A percentile compares a stretch with the other conserved stretches of the same genome.
Evolutionary conservation across 2,797 vertebrate genomes (phyloP).

Genomic region (Neopelma chrysocephalum): DNA sequence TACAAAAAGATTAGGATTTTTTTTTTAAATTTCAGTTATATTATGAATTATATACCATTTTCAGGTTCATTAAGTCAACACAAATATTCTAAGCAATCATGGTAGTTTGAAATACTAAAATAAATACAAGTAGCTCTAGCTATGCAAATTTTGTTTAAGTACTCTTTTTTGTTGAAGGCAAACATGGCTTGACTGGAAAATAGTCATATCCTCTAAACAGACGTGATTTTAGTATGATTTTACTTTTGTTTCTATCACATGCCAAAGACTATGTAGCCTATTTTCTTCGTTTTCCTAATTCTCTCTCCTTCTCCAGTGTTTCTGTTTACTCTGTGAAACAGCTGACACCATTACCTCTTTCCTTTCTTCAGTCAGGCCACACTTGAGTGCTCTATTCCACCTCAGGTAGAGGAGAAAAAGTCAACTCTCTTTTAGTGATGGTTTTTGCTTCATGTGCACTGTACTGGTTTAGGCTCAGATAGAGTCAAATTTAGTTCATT

Average conservation of each 20-base stretch:
- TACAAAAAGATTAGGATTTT: background rate
- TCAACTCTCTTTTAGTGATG: background rate
- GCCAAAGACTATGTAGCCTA: background rate
- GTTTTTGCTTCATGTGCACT: background rate
- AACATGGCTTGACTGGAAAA: background rate
- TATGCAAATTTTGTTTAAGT: background rate
- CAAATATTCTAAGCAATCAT: background rate
- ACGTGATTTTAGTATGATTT: background rate
- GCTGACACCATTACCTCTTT: background rate
- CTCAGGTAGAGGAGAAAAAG: background rate
- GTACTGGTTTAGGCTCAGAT: background rate
- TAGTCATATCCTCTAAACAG: background rate
- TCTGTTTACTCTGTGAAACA: background rate
- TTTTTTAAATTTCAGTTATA: background rate
- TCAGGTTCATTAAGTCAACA: slow-evolving; percentile 21
- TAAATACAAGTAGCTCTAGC: background rate
- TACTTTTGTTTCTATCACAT: background rate
- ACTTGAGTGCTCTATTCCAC: background rate
- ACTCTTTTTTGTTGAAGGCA: background rate
- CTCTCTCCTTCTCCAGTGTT: background rate
- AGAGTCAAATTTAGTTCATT: background rate
- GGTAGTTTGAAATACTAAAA: background rate
- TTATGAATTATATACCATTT: slow-evolving; percentile 32
- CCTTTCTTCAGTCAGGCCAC: background rate
- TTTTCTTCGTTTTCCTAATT: background rate